These are phyloP conservation scores for Agrochola macilenta DNA, from an alignment of 2,888 invertebrate genomes.

Conservation along the genomic window DNA sequence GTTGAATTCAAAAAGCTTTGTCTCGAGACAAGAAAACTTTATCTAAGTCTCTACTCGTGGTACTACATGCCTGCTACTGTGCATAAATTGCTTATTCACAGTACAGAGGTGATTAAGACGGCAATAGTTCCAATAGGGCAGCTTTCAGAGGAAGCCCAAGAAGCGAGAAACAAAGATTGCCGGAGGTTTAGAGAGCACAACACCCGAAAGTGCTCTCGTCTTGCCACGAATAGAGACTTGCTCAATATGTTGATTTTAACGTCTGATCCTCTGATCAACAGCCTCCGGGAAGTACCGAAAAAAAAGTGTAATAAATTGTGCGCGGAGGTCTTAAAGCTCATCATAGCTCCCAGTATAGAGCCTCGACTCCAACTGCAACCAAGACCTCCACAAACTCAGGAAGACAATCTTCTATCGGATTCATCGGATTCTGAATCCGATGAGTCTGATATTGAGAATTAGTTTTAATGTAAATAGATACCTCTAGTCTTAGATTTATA, in stretches of 20 bases:
- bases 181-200: constrained; percentile 46
- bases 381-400: constrained; percentile 29
- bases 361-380: constrained; percentile 20
- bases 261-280: background rate
- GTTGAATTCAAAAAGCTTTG: constrained; percentile 30
- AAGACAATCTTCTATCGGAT: constrained; percentile 1
- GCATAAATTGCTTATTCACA: constrained; percentile 44
- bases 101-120: constrained; percentile 38
- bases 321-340: constrained; percentile 26
- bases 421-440: too few species aligned
- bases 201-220: constrained; percentile 42
- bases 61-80: constrained; percentile 6
- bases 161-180: constrained; percentile 48
- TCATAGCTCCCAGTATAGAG: constrained; percentile 28
- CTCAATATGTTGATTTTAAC: constrained; percentile 34
- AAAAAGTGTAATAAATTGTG: constrained; percentile 8
- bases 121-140: constrained; percentile 37
- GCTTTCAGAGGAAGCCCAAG: constrained; percentile 42
- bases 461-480: too few species aligned
- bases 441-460: too few species aligned
- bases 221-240: constrained; percentile 48
- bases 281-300: background rate
- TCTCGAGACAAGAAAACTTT: constrained; percentile 5
- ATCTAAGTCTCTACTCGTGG: constrained; percentile 11
- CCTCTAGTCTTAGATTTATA: too few species aligned